Evolutionary conservation across 2,113 vertebrate species (phyloP), one percentile per base, ranked within the genome.

Genomic region (Coracopsis vasa): DNA sequence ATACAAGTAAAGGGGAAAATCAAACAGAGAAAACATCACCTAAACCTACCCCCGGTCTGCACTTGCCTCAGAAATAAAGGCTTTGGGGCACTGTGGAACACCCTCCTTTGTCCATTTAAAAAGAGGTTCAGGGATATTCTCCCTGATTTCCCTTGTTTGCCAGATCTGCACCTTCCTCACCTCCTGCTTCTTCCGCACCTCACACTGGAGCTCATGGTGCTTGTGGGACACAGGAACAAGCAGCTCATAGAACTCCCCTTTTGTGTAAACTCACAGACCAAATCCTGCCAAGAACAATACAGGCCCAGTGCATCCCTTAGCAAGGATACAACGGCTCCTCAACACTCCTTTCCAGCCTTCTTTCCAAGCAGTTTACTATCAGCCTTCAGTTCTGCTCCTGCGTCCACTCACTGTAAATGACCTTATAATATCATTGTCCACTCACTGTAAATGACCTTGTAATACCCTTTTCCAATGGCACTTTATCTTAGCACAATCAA

Each of bases 241-340:
- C 13, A 60, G 50, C n/a, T 78, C 4, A 1, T 1, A 35, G 64
- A 78, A 44, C 0, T 0, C 53, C 19, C 7, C 8, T 56, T 77
- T 33, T 24, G n/a, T 48, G 61, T 53, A 84, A 94, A 14, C 27
- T 78, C 31, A 0, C 35, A 23, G 29, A 12, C 15, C 69, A 65
- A 35, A 10, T 27, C 61, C 53, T 70, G 27, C 27, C 65, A 58
- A 73, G 10, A 91, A 28, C 3, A 5, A 24, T 23, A 86, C 0
- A 44, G 37, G 42, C 51, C 45, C 13, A 65, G 80, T 1, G 3
- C 13, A 80, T 65, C 48, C 24, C 1, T 0, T 21, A 39, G 12
- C 1, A 0, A 83, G 21, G 24, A 77, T 13, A 7, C 88, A 73
- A 69, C 4, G 7, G 45, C 29, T 81, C 58, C 60, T 79, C 11